phyloP scores from a whole-genome alignment of 1,140 invertebrate species.

The Schlechtendalia chinensis region DNA sequence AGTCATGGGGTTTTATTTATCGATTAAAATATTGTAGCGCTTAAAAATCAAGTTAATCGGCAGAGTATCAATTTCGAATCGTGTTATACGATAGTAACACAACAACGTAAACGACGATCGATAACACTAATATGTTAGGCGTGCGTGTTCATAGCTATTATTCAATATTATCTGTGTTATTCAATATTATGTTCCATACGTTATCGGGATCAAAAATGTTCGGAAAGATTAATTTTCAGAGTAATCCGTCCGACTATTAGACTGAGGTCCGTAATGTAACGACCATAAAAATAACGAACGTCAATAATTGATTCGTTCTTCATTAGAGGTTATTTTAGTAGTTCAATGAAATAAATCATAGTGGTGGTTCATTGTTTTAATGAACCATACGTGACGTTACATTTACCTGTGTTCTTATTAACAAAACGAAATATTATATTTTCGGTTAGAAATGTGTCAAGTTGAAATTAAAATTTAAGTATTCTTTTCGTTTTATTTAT shows the following conservation, averaged over 20 bases:
- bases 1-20: no score
- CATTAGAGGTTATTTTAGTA: background rate
- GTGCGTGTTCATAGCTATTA: background rate
- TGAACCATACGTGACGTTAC: no score
- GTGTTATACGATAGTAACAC: background rate
- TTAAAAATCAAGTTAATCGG: background rate
- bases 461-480: no score
- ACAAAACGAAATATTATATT: no score
- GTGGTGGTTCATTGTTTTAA: no score
- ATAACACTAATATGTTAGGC: background rate
- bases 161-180: conserved; percentile 17
- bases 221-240: background rate
- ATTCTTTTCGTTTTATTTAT: no score
- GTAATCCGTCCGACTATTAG: background rate
- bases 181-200: conserved; percentile 3
- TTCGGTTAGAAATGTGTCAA: no score
- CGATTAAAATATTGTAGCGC: no score
- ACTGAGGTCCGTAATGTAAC: no score
- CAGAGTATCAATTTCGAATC: background rate
- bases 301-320: background rate
- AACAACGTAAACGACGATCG: no score
- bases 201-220: background rate
- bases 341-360: background rate
- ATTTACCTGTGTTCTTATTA: no score
- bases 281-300: background rate